phyloP scores from a whole-genome alignment of 2,113 vertebrate species.

The Crypturellus undulatus region DNA sequence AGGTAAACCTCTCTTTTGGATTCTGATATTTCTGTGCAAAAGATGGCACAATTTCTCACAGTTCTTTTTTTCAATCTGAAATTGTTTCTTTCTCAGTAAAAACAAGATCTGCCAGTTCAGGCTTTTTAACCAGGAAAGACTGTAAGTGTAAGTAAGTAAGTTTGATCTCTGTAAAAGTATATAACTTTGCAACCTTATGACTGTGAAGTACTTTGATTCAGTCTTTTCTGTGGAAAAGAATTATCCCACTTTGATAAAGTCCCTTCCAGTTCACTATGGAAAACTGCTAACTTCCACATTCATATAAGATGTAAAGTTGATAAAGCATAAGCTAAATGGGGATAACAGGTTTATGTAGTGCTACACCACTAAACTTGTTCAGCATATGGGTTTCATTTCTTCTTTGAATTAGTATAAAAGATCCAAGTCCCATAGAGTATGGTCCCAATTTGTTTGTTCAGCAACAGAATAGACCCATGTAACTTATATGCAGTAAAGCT shows the following conservation, averaged over 20 bases:
- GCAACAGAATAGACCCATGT: not conserved
- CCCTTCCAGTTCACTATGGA: not conserved
- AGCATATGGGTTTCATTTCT: not conserved
- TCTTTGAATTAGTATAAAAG: not conserved
- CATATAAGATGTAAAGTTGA: constrained; percentile 8
- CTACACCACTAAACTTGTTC: not conserved
- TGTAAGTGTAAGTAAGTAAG: not conserved
- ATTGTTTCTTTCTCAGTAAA: not conserved
- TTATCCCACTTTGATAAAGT: constrained; percentile 32
- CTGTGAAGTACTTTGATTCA: not conserved
- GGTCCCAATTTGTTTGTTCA: not conserved
- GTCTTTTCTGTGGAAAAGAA: not conserved
- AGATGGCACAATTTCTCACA: not conserved
- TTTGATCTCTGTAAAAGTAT: not conserved
- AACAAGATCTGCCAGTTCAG: not conserved
- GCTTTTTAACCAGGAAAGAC: not conserved
- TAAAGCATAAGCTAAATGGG: not conserved
- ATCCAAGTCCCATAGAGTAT: not conserved
- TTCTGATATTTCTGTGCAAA: not conserved
- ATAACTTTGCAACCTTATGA: not conserved
- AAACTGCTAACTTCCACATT: constrained; percentile 41
- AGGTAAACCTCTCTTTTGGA: not conserved
- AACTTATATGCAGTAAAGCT: not conserved
- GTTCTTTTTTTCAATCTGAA: not conserved
- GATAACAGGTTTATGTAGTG: not conserved